Conservation (phyloP, 2,888 invertebrate genomes). For the Philonicus albiceps region DNA sequence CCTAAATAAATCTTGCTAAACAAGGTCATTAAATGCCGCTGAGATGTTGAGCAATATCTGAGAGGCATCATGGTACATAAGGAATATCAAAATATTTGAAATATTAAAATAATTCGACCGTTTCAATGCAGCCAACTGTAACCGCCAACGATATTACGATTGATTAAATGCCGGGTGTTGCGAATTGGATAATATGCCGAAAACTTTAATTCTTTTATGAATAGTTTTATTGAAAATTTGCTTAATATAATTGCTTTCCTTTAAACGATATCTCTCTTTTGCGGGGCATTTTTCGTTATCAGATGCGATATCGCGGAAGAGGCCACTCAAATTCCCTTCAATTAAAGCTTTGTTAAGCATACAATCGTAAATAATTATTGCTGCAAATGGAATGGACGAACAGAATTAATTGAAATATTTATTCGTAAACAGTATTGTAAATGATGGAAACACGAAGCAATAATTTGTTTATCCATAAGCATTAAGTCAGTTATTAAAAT, state of each 20-base stretch:
- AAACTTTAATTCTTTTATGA: neutral
- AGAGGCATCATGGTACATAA: neutral
- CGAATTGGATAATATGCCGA: neutral
- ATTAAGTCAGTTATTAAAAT: too few species aligned
- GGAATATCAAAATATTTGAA: neutral
- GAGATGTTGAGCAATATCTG: neutral
- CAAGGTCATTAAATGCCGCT: neutral
- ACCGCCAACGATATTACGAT: neutral
- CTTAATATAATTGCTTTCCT: neutral
- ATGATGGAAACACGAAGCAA: neutral
- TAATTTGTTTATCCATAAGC: neutral
- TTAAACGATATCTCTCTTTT: neutral
- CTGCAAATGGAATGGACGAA: neutral
- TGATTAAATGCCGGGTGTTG: neutral
- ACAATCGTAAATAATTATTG: neutral
- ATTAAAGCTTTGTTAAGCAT: neutral
- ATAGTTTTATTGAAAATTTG: neutral
- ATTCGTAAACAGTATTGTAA: neutral
- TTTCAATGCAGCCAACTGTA: neutral
- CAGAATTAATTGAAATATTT: neutral
- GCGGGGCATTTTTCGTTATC: neutral
- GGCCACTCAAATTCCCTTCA: neutral
- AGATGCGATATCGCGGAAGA: neutral
- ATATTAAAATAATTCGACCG: neutral
- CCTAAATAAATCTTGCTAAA: neutral